Evolutionary conservation across 1,140 invertebrate species (phyloP).

Genomic region (Drosophila prosaltans): DNA sequence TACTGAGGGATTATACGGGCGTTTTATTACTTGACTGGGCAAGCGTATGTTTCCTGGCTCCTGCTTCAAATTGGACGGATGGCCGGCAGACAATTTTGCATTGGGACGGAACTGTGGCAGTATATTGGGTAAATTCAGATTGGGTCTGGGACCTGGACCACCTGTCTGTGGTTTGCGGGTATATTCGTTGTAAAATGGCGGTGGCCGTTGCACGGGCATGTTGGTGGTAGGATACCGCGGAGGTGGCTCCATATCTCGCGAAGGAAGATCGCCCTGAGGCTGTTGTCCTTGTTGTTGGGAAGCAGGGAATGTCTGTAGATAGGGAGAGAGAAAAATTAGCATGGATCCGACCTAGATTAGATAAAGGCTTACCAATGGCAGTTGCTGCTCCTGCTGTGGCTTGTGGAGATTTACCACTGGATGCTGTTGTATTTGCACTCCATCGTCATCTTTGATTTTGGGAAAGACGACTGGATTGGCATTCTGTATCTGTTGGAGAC

Average conservation of each 20-base stretch:
- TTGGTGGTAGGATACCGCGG: conserved; percentile 62
- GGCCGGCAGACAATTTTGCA: conserved; percentile 85
- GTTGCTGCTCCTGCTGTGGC: conserved; percentile 69
- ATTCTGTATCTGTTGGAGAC: conserved; percentile 70
- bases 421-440: conserved; percentile 78
- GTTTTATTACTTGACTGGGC: conserved; percentile 73
- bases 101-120: conserved; percentile 89
- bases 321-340: background rate
- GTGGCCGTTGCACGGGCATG: conserved; percentile 58
- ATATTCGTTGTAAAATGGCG: conserved; percentile 77
- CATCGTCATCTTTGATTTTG: conserved; percentile 54
- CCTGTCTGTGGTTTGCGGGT: conserved; percentile 72
- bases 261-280: conserved; percentile 41
- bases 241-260: conserved; percentile 74
- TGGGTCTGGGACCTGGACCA: conserved; percentile 80
- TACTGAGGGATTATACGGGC: conserved; percentile 54
- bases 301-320: conserved; percentile 64
- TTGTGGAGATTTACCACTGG: conserved; percentile 74
- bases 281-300: conserved; percentile 28
- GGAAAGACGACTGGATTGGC: conserved; percentile 76
- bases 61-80: conserved; percentile 79
- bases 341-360: background rate
- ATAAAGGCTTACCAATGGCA: conserved; percentile 56
- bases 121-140: conserved; percentile 87
- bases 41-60: conserved; percentile 79